phyloP scores from a whole-genome alignment of 1,140 invertebrate genomes.

The Scaptomyza hsui region DNA sequence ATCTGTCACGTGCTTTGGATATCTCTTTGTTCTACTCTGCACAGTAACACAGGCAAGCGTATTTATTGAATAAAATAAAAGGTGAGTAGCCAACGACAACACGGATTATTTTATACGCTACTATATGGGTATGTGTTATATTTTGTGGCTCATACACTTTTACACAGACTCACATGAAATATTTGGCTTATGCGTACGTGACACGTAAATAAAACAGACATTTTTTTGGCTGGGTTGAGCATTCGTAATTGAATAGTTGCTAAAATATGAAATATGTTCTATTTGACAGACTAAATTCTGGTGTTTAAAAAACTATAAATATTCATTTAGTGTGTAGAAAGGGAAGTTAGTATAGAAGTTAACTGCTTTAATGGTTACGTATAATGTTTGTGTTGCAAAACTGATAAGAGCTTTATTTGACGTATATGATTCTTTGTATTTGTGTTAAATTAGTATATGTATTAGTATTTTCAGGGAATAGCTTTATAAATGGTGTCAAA shows the following conservation, averaged over 20 bases:
- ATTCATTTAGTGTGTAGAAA: not conserved
- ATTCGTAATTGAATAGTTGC: conserved; percentile 15
- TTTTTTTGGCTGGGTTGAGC: not conserved
- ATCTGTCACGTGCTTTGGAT: conserved; percentile 80
- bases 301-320: not conserved
- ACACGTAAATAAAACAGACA: conserved; percentile 18
- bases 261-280: not conserved
- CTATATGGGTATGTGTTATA: not conserved
- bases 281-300: not conserved
- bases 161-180: conserved; percentile 3
- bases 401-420: too few species aligned
- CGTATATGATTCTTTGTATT: too few species aligned
- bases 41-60: conserved; percentile 34
- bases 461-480: too few species aligned
- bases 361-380: too few species aligned
- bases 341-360: too few species aligned
- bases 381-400: too few species aligned
- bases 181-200: conserved; percentile 8
- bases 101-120: conserved; percentile 21
- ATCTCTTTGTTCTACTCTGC: conserved; percentile 58
- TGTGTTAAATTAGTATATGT: too few species aligned
- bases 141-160: not conserved
- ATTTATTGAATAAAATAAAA: conserved; percentile 77
- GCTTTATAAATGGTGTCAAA: too few species aligned
- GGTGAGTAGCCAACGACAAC: conserved; percentile 55